A percentile compares a stretch with the other conserved stretches of the same genome.
These are phyloP conservation scores for Eurytoma adleriae DNA, from an alignment of 2,888 invertebrate species.

Conservation along the genomic window DNA sequence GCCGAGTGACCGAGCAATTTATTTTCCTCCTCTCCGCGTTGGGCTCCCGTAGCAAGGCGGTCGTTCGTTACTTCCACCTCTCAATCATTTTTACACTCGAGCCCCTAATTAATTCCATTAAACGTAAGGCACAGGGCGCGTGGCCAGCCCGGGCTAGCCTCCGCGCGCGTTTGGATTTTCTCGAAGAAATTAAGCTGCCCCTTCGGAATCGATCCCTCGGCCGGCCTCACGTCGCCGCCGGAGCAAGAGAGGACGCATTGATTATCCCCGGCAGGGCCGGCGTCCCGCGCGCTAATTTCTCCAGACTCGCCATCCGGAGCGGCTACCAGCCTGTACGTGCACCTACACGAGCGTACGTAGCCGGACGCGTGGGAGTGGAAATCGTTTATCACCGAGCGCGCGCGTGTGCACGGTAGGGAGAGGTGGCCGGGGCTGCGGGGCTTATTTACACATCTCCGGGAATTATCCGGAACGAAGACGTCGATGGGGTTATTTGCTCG, in stretches of 20 bases:
- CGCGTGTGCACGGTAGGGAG: no score
- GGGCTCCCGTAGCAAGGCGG: no score
- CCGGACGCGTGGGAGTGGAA: conserved; percentile 14
- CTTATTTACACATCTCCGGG: conserved; percentile 37
- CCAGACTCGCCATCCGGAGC: neutral
- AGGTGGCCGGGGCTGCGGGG: neutral
- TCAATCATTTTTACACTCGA: no score
- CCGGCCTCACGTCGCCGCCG: neutral
- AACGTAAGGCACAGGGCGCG: no score
- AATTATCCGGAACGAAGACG: conserved; percentile 39
- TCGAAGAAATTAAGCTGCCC: conserved; percentile 15
- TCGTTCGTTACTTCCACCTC: no score
- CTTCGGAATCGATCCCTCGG: neutral
- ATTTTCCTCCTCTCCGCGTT: no score
- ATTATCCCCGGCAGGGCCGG: neutral
- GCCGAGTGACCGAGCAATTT: no score
- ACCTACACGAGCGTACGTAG: neutral
- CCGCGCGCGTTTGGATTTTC: neutral
- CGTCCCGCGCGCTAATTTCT: conserved; percentile 24
- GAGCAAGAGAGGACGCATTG: conserved; percentile 2
- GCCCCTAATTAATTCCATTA: no score
- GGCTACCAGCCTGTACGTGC: neutral
- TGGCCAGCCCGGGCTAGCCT: no score
- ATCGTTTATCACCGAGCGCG: conserved; percentile 39
- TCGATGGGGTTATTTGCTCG: conserved; percentile 38